Evolutionary conservation across 2,113 vertebrate species (phyloP).

Genomic region (Perca fluviatilis): DNA sequence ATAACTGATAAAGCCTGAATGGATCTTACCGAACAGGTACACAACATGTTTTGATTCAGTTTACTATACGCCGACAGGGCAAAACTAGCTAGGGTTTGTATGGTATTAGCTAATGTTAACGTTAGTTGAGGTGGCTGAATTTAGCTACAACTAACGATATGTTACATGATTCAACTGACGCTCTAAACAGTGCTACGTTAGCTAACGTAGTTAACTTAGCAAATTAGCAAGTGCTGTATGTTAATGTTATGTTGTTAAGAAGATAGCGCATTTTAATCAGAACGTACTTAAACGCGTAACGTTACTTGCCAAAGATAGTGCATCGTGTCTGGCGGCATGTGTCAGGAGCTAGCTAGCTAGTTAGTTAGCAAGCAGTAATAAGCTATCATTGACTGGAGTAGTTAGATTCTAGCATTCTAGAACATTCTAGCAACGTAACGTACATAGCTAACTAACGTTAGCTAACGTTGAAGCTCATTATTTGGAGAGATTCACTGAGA

Average conservation of each 20-base stretch:
- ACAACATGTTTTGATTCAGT: not conserved
- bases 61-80: fast-evolving
- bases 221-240: not conserved
- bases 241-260: too few relatives aligned
- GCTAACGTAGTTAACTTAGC: not conserved
- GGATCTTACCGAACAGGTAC: conserved; percentile 82
- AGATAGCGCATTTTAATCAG: too few relatives aligned
- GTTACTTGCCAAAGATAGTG: not conserved
- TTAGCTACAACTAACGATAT: not conserved
- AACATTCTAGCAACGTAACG: conserved; percentile 41
- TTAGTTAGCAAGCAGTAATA: not conserved
- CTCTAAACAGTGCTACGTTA: not conserved
- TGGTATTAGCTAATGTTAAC: too few relatives aligned
- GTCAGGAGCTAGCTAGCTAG: not conserved
- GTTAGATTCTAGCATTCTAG: not conserved
- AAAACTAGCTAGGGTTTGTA: not conserved
- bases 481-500: not conserved
- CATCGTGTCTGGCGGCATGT: not conserved
- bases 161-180: not conserved
- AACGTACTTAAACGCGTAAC: not conserved
- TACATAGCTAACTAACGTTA: not conserved
- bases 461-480: not conserved
- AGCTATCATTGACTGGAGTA: conserved; percentile 19
- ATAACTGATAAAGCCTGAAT: conserved; percentile 47
- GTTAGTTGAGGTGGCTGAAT: not conserved